phyloP scores from a whole-genome alignment of 2,888 invertebrate genomes.

The Heliconius ismenius region DNA sequence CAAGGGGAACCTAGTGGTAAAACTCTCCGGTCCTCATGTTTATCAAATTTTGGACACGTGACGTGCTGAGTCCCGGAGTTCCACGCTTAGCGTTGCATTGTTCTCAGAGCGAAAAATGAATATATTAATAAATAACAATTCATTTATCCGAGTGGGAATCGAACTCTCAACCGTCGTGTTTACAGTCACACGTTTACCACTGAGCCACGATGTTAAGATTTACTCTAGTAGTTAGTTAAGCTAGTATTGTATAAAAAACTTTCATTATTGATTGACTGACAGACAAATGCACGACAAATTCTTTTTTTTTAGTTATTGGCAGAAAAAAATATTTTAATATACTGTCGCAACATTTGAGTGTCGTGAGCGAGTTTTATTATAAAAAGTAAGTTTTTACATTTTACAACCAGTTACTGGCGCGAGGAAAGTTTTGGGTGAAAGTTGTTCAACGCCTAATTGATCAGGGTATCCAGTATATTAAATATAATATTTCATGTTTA shows the following conservation, averaged over 20 bases:
- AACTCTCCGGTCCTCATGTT: no score
- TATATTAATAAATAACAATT: no score
- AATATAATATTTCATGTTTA: neutral
- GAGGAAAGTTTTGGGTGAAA: conserved; percentile 41
- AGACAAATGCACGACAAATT: neutral
- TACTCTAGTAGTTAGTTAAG: no score
- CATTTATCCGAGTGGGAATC: no score
- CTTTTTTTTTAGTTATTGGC: neutral
- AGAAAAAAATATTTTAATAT: neutral
- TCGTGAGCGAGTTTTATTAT: conserved; percentile 30
- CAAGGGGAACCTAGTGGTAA: no score
- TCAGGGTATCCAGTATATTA: conserved; percentile 20
- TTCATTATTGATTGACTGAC: neutral
- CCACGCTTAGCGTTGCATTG: no score
- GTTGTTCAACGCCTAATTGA: conserved; percentile 38
- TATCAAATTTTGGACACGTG: no score
- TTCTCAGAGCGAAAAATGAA: no score
- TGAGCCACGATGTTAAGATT: no score
- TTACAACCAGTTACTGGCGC: conserved; percentile 26
- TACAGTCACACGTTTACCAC: no score
- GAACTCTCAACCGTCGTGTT: no score
- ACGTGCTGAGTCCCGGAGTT: no score
- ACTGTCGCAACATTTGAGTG: conserved; percentile 12
- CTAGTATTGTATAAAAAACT: neutral
- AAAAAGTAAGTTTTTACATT: conserved; percentile 24